Conservation (phyloP, 2,797 vertebrate species). For the Sebastes nivosus region DNA sequence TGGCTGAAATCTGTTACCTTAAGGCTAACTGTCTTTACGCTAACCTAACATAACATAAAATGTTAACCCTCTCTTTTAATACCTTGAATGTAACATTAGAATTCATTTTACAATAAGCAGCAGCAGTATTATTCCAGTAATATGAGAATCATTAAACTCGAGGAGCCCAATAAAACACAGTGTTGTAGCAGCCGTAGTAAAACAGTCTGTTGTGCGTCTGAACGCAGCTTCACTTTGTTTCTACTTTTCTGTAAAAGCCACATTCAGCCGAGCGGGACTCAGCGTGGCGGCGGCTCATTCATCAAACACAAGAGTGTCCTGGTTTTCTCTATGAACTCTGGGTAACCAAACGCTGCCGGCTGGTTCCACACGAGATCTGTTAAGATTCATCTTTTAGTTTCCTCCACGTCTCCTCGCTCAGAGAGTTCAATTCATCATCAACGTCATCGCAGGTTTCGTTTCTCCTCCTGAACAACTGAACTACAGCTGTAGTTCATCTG, state of each 20-base stretch:
- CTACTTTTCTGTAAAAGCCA: not conserved
- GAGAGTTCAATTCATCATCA: not conserved
- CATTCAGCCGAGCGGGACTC: not conserved
- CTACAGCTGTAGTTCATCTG: no score
- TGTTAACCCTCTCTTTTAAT: not conserved
- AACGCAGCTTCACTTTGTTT: not conserved
- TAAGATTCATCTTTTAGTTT: conserved; percentile 34
- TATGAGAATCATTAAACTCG: not conserved
- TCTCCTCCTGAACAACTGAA: not conserved
- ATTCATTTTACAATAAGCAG: no score
- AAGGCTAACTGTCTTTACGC: not conserved
- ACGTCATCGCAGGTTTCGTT: not conserved
- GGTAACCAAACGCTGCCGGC: not conserved
- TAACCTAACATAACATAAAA: not conserved
- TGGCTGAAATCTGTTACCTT: no score
- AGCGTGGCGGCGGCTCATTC: not conserved
- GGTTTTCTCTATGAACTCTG: not conserved
- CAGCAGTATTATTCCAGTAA: not conserved
- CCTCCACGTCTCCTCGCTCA: not conserved
- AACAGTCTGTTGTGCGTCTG: not conserved
- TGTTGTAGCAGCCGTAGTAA: no score
- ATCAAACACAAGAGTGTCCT: conserved; percentile 11
- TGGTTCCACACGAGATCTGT: not conserved
- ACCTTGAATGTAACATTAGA: not conserved
- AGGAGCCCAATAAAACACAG: not conserved